Base-by-base conservation (phyloP, 2,797 vertebrate species). In the Pantherophis vulpinus region DNA sequence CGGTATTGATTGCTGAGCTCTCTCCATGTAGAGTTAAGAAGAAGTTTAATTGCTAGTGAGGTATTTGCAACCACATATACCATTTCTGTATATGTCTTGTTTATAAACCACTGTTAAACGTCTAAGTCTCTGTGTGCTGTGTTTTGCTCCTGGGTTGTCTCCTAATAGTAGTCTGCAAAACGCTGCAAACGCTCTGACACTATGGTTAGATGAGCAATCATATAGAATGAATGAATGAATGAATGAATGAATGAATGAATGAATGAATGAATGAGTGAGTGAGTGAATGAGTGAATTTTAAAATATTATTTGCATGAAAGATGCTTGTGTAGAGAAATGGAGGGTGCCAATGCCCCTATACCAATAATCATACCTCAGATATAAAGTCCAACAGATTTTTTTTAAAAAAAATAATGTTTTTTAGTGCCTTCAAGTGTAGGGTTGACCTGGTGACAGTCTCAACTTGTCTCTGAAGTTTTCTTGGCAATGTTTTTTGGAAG, bases 1-100 rank as follows among this genome's bases (percentile, higher is more conserved):
- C 51, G 0, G 8, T 54, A 54, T 54, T 54, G 1, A 54, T 54
- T 0, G 51, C 51, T 0, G 51, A 54, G 51, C 1, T 0, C 51
- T 54, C 51, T 2, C 37, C 37, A 0, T 54, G 51, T 54, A 54
- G 51, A 9, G 9, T 54, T 54, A 54, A 54, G 51, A 51, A 8
- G 51, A 54, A 54, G 51, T 54, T 51, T 54, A 0, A 54, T 54
- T 10, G 51, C 51, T 54, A 2, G 51, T 54, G 1, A 54, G 51
- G 8, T 54, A 54, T 54, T 54, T 54, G 51, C 51, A 54, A 54
- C 47, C 47, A 51, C 9, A 0, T 54, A 10, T 54, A 42, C 42
- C 42, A 54, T 54, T 54, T 10, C 51, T 54, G 51, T 10, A 54
- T 54, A 54, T 54, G 51, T 54, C 51, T 54, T 54, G 51, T 54